These are phyloP conservation scores for Spicauda simplicius DNA, from an alignment of 2,888 invertebrate genomes.

Conservation along the genomic window DNA sequence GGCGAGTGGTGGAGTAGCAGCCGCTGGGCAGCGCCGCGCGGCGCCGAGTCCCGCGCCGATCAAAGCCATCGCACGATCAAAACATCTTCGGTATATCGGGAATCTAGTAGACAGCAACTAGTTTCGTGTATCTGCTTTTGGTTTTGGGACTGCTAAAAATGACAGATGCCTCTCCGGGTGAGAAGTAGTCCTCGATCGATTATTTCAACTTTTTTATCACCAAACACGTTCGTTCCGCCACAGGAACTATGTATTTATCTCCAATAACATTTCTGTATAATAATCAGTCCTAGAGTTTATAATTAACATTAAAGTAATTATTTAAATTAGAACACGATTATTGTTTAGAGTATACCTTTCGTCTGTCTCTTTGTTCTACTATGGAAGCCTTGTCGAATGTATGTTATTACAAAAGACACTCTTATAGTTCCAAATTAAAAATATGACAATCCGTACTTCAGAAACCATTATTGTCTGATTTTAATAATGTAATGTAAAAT, in stretches of 20 bases:
- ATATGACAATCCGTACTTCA: too few relatives aligned
- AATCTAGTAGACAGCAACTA: background rate
- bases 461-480: too few relatives aligned
- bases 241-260: background rate
- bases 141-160: too few relatives aligned
- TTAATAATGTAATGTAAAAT: too few relatives aligned
- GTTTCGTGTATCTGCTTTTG: background rate
- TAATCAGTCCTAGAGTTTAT: too few relatives aligned
- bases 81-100: background rate
- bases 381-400: too few relatives aligned
- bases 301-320: too few relatives aligned
- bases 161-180: background rate
- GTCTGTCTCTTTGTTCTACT: too few relatives aligned
- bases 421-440: too few relatives aligned
- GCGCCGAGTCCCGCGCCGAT: background rate
- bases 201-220: background rate
- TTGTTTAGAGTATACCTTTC: too few relatives aligned
- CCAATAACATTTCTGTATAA: too few relatives aligned
- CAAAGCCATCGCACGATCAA: background rate
- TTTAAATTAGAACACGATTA: background rate
- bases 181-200: background rate
- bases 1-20: background rate
- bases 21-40: background rate
- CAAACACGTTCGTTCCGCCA: background rate
- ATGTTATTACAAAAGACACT: too few relatives aligned